Evolutionary conservation across 2,113 vertebrate genomes (phyloP), one percentile per base, ranked within the genome.

Genomic region (Bambusicola thoracicus): DNA sequence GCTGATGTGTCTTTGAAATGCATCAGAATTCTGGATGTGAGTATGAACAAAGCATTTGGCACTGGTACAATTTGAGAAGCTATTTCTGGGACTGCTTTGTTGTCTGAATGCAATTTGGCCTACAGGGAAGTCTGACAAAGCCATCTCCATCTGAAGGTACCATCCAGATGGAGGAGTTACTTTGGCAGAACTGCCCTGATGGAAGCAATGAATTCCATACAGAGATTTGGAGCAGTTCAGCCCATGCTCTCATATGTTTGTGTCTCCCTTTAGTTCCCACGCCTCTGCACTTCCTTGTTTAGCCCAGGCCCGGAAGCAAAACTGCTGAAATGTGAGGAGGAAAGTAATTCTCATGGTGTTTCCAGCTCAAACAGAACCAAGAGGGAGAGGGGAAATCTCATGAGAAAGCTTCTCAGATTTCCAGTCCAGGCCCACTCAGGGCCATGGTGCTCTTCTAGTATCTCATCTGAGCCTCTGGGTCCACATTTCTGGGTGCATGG

Each of bases 221-320:
- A 68, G 81, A 32, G 88, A 56, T 87, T 59, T 89, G 91, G 79
- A 93, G 56, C 48, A 5, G 73, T 36, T 93, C 69, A 75, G 83
- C 5, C 66, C 11, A 1, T 2, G 15, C 76, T 96, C 82, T 83
- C 6, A 6, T 92, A 90, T 95, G 91, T 94, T 93, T 95, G 94
- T 79, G 85, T 81, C 91, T 95, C 94, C 95, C 89, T 82, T 88
- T 19, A 1, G 89, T 97, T 96, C 96, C 96, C 96, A 97, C 92
- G 95, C 96, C 95, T 94, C 95, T 91, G 92, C 92, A 94, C 92
- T 97, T 96, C 95, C 96, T 94, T 95, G 86, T 95, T 96, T 96
- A 96, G 95, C 95, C 89, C 92, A 89, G 91, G 95, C 92, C 93
- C 91, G 91, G 96, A 97, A 96, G 93, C 91, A 96, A 92, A 93